Conservation (phyloP, 2,888 invertebrate genomes). For the Rhabditophanes sp. region DNA sequence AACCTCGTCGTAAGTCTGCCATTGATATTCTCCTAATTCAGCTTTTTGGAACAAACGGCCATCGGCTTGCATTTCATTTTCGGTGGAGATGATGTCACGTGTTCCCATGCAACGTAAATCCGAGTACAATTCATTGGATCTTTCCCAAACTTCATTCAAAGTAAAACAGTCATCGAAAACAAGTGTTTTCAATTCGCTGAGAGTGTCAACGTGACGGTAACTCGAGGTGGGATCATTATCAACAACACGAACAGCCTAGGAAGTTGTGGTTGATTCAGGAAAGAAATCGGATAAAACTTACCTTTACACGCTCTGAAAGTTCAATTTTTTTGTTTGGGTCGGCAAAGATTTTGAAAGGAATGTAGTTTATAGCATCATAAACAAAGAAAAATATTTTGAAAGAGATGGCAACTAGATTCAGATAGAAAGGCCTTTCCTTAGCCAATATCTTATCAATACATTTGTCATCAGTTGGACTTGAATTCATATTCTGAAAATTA, state of each 20-base stretch:
- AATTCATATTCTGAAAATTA: too few species aligned
- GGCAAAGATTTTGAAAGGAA: constrained; percentile 41
- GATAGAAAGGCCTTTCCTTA: constrained; percentile 16
- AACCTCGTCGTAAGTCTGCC: constrained; percentile 46
- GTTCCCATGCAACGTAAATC: constrained; percentile 49
- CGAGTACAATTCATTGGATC: too few species aligned
- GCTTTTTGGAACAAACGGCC: constrained; percentile 89
- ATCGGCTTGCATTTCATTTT: constrained; percentile 80
- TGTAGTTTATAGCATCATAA: constrained; percentile 33
- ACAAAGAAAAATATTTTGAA: constrained; percentile 31
- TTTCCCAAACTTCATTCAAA: constrained; percentile 46
- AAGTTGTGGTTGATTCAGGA: too few species aligned
- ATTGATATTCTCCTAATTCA: constrained; percentile 35
- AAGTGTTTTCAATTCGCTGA: constrained; percentile 34
- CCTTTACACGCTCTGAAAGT: constrained; percentile 27
- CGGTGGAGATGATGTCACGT: constrained; percentile 55
- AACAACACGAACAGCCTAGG: constrained; percentile 22
- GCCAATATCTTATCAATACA: constrained; percentile 11
- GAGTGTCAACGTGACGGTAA: constrained; percentile 31
- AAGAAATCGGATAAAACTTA: too few species aligned
- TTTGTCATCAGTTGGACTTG: too few species aligned
- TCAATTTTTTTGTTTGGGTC: constrained; percentile 35
- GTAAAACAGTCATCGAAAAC: constrained; percentile 45
- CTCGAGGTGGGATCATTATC: constrained; percentile 25
- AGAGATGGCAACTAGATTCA: constrained; percentile 8